Evolutionary conservation across 2,113 vertebrate species (phyloP).

Genomic region (Dicentrarchus labrax): DNA sequence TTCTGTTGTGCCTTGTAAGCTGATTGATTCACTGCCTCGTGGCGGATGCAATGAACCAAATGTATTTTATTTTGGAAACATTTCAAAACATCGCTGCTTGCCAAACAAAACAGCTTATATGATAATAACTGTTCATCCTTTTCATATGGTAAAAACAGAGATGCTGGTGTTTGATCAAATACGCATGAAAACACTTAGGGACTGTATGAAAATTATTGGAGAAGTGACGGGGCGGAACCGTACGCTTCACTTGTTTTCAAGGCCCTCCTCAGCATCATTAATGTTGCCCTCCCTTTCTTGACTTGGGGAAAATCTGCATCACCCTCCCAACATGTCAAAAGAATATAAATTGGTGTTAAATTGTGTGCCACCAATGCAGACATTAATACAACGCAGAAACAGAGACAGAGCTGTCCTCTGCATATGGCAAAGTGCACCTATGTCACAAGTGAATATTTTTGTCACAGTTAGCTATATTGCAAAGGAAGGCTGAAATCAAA

Average conservation of each 20-base stretch:
- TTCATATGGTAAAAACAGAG: not conserved
- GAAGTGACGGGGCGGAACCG: not conserved
- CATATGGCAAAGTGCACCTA: too few species aligned
- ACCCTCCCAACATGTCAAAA: not conserved
- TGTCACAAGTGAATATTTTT: not conserved
- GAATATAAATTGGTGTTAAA: not conserved
- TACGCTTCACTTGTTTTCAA: not conserved
- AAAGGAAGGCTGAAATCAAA: not conserved
- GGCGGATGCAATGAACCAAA: not conserved
- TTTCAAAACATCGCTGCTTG: not conserved
- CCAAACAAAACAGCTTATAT: not conserved
- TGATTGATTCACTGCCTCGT: slow-evolving; percentile 13
- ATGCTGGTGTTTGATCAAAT: not conserved
- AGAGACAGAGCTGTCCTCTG: too few species aligned
- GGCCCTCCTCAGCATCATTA: not conserved
- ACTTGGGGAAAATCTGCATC: not conserved
- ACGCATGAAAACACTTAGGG: not conserved
- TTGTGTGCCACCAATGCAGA: not conserved
- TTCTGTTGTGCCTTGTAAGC: slow-evolving; percentile 6
- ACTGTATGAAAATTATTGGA: not conserved
- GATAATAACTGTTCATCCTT: not conserved
- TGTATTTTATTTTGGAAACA: not conserved
- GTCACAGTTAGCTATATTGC: not conserved
- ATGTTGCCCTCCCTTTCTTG: too few species aligned
- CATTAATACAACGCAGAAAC: too few species aligned